These are phyloP conservation scores for Atherinosoma microstoma DNA, from an alignment of 2,797 vertebrate species.

Conservation along the genomic window DNA sequence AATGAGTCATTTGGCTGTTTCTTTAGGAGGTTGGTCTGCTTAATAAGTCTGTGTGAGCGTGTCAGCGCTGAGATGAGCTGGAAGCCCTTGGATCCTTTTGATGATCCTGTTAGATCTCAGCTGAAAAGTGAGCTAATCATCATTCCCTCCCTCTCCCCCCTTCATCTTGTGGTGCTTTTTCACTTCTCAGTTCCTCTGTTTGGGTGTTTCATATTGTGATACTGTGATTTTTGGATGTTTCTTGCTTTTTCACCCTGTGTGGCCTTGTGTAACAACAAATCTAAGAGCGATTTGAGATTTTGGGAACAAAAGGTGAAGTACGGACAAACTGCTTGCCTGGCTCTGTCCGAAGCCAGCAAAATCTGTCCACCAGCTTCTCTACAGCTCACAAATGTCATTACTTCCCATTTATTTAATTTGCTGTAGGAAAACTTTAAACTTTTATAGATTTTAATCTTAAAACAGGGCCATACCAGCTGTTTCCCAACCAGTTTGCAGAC, in stretches of 20 bases:
- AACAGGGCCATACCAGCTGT: background rate
- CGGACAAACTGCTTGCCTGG: background rate
- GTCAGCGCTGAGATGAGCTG: slow-evolving; percentile 19
- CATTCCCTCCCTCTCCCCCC: background rate
- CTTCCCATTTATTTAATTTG: background rate
- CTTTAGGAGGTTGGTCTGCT: slow-evolving; percentile 11
- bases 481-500: background rate
- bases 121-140: slow-evolving; percentile 12
- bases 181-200: background rate
- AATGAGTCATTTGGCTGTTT: slow-evolving; percentile 27
- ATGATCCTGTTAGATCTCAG: slow-evolving; percentile 30
- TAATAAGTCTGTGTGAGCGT: slow-evolving; percentile 19
- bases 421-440: background rate
- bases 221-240: background rate
- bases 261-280: background rate
- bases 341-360: background rate
- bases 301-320: background rate
- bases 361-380: background rate
- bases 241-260: background rate
- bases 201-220: slow-evolving; percentile 4
- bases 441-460: background rate
- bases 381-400: background rate
- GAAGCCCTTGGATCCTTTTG: slow-evolving; percentile 16
- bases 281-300: slow-evolving; percentile 7
- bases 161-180: slow-evolving; percentile 1